A percentile compares a stretch with the other conserved stretches of the same genome.
Evolutionary conservation across 2,113 vertebrate genomes (phyloP).

Genomic region (Perca schrenkii): DNA sequence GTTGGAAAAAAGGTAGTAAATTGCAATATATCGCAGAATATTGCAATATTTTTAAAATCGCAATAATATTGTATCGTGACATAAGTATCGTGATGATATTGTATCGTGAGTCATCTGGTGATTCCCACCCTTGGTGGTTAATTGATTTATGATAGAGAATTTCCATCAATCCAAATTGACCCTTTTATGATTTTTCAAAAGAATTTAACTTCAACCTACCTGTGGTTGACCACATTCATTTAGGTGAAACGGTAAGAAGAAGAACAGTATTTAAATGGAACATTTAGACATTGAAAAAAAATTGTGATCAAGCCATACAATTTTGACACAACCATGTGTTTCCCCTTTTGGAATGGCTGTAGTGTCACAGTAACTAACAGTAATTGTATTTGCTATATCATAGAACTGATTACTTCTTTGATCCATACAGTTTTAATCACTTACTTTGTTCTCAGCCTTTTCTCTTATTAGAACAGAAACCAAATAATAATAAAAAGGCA

Average conservation of each 20-base stretch:
- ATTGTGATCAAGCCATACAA: background rate
- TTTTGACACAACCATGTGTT: background rate
- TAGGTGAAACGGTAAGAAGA: background rate
- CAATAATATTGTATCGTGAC: no score
- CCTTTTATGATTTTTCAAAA: background rate
- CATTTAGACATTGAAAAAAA: background rate
- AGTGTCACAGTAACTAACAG: background rate
- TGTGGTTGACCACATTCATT: background rate
- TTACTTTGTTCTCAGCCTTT: background rate
- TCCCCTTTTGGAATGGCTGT: background rate
- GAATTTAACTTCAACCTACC: background rate
- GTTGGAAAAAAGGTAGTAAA: no score
- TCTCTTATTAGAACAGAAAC: constrained; percentile 4
- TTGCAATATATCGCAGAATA: no score
- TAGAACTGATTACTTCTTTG: background rate
- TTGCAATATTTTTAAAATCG: no score
- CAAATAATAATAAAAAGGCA: background rate
- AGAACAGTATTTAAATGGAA: background rate
- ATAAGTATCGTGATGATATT: no score
- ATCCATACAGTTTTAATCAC: background rate
- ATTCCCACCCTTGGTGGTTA: background rate
- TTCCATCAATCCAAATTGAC: background rate
- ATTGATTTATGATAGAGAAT: background rate
- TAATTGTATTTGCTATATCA: background rate
- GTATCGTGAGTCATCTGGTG: no score